Percentiles rank a stretch among this genome's conserved stretches.
These are phyloP conservation scores for Patella ulyssiponensis DNA, from an alignment of 2,888 invertebrate genomes.

Conservation along the genomic window DNA sequence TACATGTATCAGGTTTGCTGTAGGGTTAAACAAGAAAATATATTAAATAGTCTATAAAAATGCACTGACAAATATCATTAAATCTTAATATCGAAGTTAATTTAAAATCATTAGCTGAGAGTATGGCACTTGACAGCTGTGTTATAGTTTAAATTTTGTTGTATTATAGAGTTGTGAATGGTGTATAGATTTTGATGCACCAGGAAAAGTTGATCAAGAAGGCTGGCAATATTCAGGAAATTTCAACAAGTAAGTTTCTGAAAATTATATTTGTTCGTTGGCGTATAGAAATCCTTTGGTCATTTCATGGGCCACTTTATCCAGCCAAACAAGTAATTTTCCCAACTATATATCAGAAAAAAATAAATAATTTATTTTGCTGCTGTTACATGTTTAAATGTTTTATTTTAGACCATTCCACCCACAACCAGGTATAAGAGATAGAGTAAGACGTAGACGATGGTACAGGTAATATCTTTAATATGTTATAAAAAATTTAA, in stretches of 20 bases:
- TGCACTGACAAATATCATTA: no score
- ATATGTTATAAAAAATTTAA: no score
- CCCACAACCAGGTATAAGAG: slow-evolving; percentile 87
- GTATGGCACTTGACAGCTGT: not conserved
- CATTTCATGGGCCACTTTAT: not conserved
- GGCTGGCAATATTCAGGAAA: slow-evolving; percentile 97
- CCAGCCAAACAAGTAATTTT: not conserved
- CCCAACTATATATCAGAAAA: no score
- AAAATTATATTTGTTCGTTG: no score
- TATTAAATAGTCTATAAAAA: no score
- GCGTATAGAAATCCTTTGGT: no score
- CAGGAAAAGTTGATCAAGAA: slow-evolving; percentile 90
- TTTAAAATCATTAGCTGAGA: no score
- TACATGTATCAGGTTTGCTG: no score
- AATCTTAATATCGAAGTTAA: no score
- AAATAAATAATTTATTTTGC: not conserved
- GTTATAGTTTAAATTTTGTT: slow-evolving; percentile 1
- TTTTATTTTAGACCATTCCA: slow-evolving; percentile 81
- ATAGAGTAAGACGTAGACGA: slow-evolving; percentile 87
- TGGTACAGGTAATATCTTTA: slow-evolving; percentile 75
- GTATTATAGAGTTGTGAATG: slow-evolving; percentile 80
- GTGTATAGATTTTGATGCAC: slow-evolving; percentile 91
- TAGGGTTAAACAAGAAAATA: no score
- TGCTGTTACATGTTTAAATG: not conserved
- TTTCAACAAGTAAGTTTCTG: slow-evolving; percentile 76